Conservation (phyloP, 2,888 invertebrate genomes). For the Drosophila neotestacea region DNA sequence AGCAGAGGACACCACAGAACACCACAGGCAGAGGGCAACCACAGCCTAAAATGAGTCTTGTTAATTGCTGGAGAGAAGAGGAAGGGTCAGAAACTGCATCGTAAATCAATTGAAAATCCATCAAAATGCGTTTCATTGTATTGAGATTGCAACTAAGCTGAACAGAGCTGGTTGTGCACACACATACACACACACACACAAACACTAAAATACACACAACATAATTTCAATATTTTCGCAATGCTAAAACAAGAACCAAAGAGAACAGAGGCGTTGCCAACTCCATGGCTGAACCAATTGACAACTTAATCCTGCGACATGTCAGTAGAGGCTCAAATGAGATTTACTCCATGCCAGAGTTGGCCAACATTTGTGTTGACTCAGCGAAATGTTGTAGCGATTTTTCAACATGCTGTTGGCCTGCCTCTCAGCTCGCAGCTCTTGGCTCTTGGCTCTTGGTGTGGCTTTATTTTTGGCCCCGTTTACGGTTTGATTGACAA, state of each 20-base stretch:
- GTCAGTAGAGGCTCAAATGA: constrained; percentile 79
- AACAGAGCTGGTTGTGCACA: constrained; percentile 32
- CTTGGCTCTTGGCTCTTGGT: constrained; percentile 28
- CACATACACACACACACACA: constrained; percentile 24
- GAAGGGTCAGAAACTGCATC: constrained; percentile 46
- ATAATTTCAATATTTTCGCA: constrained; percentile 78
- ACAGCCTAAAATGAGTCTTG: constrained; percentile 62
- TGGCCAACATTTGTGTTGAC: constrained; percentile 70
- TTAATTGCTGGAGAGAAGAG: constrained; percentile 61
- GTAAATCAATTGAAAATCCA: constrained; percentile 81
- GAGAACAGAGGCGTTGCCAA: constrained; percentile 19
- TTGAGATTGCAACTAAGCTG: constrained; percentile 75
- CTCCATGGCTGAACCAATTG: constrained; percentile 65
- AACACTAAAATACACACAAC: constrained; percentile 27
- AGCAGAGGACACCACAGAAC: constrained; percentile 25
- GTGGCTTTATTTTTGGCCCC: constrained; percentile 55
- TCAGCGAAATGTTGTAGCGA: constrained; percentile 72
- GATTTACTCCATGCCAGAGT: constrained; percentile 70
- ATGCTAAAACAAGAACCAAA: constrained; percentile 56
- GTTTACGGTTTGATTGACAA: constrained; percentile 74
- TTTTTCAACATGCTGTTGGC: constrained; percentile 60
- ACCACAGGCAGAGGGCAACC: constrained; percentile 17
- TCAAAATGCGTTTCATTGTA: constrained; percentile 76
- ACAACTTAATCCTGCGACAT: constrained; percentile 81
- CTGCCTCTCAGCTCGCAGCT: neutral